Evolutionary conservation across 2,113 vertebrate species (phyloP), one percentile per base, ranked within the genome.

Genomic region (Lucifuga dentata): DNA sequence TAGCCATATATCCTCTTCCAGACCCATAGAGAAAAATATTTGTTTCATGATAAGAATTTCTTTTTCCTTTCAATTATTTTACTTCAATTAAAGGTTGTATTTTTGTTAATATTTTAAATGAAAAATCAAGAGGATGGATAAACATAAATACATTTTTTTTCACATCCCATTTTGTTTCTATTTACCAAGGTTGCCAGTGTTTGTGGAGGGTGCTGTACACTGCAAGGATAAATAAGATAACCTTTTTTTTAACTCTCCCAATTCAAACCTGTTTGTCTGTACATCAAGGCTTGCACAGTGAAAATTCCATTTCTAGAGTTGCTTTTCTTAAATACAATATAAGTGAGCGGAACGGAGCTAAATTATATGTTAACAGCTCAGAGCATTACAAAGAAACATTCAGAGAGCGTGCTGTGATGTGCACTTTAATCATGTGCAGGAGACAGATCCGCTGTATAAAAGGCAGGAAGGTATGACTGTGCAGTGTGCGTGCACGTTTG

Each of bases 361-460:
- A 64, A 67, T 79, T 29, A 48, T 29, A 39, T 23, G 26, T 67
- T 59, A 24, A 36, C 11, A 50, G 36, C 57, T 76, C 20, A 48
- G 46, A 71, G 52, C 26, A 46, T 73, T 43, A 61, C 70, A 86
- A 69, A 67, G 63, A 70, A 69, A 62, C 26, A 57, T 23, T 49
- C 29, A 69, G 59, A 57, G 24, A 60, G 65, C 68, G 50, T 40
- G 50, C 62, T 62, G 55, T 21, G 41, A 67, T 73, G 59, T 55
- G 45, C 35, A 73, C 52, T 73, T 76, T 79, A 72, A 83, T 70
- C 81, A 51, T 5, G 35, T 61, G 66, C 65, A 24, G 33, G 51
- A 87, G 71, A 68, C 41, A 16, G 44, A 68, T 57, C 24, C 13
- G 1, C 15, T 41, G 68, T 13, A 50, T 24, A 29, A 41, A 61